Percentiles rank a stretch among this genome's conserved stretches.
phyloP scores from a whole-genome alignment of 2,888 invertebrate genomes.

The Gerris lacustris region DNA sequence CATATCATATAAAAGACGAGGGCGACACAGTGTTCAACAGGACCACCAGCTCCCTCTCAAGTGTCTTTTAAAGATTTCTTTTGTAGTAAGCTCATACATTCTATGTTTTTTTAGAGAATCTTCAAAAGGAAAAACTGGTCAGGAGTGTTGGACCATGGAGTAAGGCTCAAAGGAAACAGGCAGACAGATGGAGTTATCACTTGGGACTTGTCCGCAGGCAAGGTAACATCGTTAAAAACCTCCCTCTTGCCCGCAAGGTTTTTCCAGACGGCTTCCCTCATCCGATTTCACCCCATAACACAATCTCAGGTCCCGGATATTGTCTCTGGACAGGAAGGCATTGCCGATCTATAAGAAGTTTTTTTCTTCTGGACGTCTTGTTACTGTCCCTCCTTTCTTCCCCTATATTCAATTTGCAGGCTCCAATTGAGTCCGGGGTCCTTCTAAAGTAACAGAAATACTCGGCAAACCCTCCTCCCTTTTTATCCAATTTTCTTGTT shows the following conservation, averaged over 20 bases:
- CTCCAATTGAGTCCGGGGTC: background rate
- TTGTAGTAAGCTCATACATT: too few species aligned
- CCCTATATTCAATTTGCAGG: constrained; percentile 5
- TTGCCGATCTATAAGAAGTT: constrained; percentile 1
- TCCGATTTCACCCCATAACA: background rate
- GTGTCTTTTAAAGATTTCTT: too few species aligned
- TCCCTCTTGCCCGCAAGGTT: constrained; percentile 1
- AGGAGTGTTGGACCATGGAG: background rate
- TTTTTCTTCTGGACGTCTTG: background rate
- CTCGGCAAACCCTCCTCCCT: background rate
- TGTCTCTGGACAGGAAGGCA: constrained; percentile 3
- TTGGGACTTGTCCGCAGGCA: background rate
- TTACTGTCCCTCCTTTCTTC: background rate
- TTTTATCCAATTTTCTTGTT: constrained; percentile 5
- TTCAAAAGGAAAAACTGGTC: background rate
- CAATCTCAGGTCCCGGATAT: background rate
- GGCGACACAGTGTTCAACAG: too few species aligned
- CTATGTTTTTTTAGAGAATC: too few species aligned
- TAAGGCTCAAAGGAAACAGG: background rate
- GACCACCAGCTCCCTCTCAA: too few species aligned
- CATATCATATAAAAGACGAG: too few species aligned
- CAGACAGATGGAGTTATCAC: background rate
- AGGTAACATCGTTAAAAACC: constrained; percentile 3
- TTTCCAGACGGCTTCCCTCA: constrained; percentile 1
- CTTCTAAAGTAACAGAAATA: background rate